Conservation (phyloP, 2,797 vertebrate species). For the Meda fulgida region DNA sequence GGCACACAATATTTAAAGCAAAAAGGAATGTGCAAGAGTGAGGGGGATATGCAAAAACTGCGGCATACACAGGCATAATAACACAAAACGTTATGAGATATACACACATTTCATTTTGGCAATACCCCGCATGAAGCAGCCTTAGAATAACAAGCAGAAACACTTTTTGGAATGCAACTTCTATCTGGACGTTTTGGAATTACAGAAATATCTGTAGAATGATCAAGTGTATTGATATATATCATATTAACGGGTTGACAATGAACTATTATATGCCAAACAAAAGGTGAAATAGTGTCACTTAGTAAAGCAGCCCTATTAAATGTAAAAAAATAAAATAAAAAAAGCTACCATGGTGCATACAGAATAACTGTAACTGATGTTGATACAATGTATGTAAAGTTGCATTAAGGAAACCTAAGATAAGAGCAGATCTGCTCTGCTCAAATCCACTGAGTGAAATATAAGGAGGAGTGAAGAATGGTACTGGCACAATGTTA, state of each 20-base stretch:
- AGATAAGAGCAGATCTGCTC: background rate
- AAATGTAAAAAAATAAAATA: background rate
- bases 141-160: background rate
- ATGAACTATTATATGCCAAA: background rate
- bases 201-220: background rate
- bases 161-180: conserved; percentile 5
- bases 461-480: background rate
- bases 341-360: conserved; percentile 15
- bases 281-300: background rate
- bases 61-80: background rate
- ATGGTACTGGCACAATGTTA: conserved; percentile 15
- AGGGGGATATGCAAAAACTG: background rate
- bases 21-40: conserved; percentile 4
- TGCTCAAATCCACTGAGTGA: background rate
- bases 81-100: background rate
- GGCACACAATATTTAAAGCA: conserved; percentile 1
- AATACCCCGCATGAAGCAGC: background rate
- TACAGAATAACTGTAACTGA: background rate
- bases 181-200: background rate
- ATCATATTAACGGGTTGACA: background rate
- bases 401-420: background rate
- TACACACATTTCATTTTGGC: background rate
- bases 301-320: background rate
- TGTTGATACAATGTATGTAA: background rate
- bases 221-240: background rate